Base-by-base conservation (phyloP, 2,113 vertebrate species). In the Clarias batrachus region DNA sequence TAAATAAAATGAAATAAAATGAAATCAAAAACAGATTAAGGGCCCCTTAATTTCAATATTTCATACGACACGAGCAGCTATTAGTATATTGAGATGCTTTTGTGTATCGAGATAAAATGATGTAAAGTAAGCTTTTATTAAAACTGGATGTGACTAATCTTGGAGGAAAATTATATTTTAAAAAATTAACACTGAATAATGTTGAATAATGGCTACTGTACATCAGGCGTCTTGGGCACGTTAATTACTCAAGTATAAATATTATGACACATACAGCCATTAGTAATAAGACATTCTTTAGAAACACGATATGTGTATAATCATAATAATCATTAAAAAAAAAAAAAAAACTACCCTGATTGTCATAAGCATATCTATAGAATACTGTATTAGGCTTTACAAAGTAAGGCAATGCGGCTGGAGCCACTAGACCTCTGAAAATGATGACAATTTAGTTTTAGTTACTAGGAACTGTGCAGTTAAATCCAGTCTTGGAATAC, bases 201-300 rank as follows among this genome's bases (percentile, higher is more conserved):
- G n/a, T 68, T 54, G 37, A 8, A 54, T 66, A 16, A 82, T 27
- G 60, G 60, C 62, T 13, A 25, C 62, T 52, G 25, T 52, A 16
- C 63, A 59, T 73, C 70, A 73, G 4, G 12, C 5, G 23, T 48
- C 16, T 70, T 52, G n/a, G 57, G 14, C 5, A 0, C 30, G 48
- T 74, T 62, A 73, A 74, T 84, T 84, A 74, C 70, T n/a, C 30
- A 41, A 74, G 23, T 11, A 84, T 60, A 62, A 74, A 74, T 76
- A 76, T 84, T 74, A 48, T 84, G 54, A 84, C 56, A 84, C 65
- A 23, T 14, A 33, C 25, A 14, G 30, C 11, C 11, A 56, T 68
- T n/a, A 82, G 41, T 66, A 68, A 68, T 66, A 82, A 68, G 62
- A 23, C 37, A 3, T 0, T 59, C 56, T 81, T 81, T 48, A 63